A percentile compares a stretch with the other conserved stretches of the same genome.
Evolutionary conservation across 2,888 invertebrate species (phyloP).

Genomic region (Tanypteryx hageni): DNA sequence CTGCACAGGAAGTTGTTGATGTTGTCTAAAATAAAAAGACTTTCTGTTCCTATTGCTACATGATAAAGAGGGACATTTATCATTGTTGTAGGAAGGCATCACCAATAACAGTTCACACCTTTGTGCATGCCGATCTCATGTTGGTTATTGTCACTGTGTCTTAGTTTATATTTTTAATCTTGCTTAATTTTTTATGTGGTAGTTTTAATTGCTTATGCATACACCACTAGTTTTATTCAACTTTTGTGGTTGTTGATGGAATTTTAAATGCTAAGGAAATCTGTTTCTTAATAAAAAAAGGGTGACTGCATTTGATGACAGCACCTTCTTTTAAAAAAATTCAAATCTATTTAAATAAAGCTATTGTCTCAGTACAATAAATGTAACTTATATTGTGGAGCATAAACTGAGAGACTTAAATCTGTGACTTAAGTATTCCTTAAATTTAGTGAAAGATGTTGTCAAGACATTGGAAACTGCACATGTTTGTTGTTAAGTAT

Average conservation of each 20-base stretch:
- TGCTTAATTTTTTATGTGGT: slow-evolving; percentile 64
- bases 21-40: slow-evolving; percentile 37
- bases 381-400: slow-evolving; percentile 42
- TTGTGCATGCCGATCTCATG: slow-evolving; percentile 64
- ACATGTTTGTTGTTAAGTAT: slow-evolving; percentile 60
- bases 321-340: slow-evolving; percentile 39
- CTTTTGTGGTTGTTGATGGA: slow-evolving; percentile 52
- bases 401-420: slow-evolving; percentile 52
- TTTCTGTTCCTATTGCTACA: slow-evolving; percentile 37
- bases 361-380: slow-evolving; percentile 45
- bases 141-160: slow-evolving; percentile 61
- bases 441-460: slow-evolving; percentile 54
- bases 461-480: slow-evolving; percentile 58
- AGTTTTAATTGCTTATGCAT: slow-evolving; percentile 64
- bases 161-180: slow-evolving; percentile 64
- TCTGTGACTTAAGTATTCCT: slow-evolving; percentile 50
- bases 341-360: slow-evolving; percentile 25
- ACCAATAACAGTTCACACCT: slow-evolving; percentile 61
- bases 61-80: slow-evolving; percentile 48
- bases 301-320: slow-evolving; percentile 58
- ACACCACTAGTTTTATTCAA: slow-evolving; percentile 61
- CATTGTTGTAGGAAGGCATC: slow-evolving; percentile 55
- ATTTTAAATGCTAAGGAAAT: slow-evolving; percentile 45
- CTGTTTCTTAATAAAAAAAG: slow-evolving; percentile 36
- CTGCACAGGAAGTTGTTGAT: slow-evolving; percentile 58